Evolutionary conservation across 2,888 invertebrate genomes (phyloP), one percentile per base, ranked within the genome.

Genomic region (Rhamnusium bicolor): DNA sequence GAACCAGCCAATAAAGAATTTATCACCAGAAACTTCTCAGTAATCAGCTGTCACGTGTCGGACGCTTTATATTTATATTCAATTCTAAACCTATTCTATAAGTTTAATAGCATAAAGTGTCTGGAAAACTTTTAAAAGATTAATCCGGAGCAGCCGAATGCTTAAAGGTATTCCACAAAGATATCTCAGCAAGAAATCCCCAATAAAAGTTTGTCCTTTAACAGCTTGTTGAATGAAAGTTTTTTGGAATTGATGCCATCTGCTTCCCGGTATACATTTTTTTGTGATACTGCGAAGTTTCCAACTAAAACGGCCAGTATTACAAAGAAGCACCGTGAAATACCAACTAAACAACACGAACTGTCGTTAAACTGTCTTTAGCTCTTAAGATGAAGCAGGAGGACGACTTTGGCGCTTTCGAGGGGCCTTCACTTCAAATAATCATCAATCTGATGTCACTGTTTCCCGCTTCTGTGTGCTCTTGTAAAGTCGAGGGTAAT

Each of bases 191-290:
- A 70, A 69, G 66, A 73, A 76, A 70, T 68, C 63, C 62, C 49
- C 73, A 74, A 75, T 75, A 72, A 72, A 76, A 76, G 65, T 76
- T 76, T 46, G 54, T 68, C 56, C 71, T 58, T 67, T 69, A 69
- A 74, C 74, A 72, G 73, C 73, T 73, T 73, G 76, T 74, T 76
- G 72, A 72, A 76, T 76, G 67, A 63, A 74, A 76, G 58, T 76
- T 76, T 71, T 72, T n/a, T 70, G 72, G 56, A 56, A 71, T 73
- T 63, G 72, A 70, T 70, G 49, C 76, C 73, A 76, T 73, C 71
- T 76, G 74, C 66, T 70, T 54, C 70, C 72, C 49, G 53, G 21
- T 56, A 62, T 32, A 24, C 61, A 40, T n/a, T 69, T 69, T 46
- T 62, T 63, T 67, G 19, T 21, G 40, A 49, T 58, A 51, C 62